A percentile compares a stretch with the other conserved stretches of the same genome.
Evolutionary conservation across 1,140 invertebrate species (phyloP).

Genomic region (Drosophila tristis): DNA sequence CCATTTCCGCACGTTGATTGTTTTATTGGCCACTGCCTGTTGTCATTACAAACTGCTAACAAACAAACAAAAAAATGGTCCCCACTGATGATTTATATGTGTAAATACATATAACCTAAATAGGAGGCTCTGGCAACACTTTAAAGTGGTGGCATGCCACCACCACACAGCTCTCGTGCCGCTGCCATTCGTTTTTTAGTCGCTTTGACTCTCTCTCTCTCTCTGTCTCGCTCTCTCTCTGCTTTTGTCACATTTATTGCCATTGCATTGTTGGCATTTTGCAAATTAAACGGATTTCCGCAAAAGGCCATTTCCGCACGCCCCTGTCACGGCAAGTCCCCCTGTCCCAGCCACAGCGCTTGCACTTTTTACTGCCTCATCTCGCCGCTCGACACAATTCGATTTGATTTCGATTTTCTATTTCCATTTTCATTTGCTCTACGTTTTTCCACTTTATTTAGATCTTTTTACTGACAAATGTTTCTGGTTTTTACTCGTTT

Average conservation of each 20-base stretch:
- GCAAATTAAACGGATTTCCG: conserved; percentile 79
- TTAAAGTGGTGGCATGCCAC: conserved; percentile 33
- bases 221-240: conserved; percentile 33
- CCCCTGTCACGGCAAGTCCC: conserved; percentile 5
- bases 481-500: conserved; percentile 41
- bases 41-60: conserved; percentile 23
- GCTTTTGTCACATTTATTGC: conserved; percentile 77
- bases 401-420: conserved; percentile 25
- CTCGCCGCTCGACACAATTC: neutral
- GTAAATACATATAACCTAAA: conserved; percentile 25
- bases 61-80: neutral
- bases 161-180: neutral
- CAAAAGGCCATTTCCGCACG: conserved; percentile 69
- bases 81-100: conserved; percentile 26
- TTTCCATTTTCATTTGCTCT: conserved; percentile 27
- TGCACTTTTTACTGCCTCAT: conserved; percentile 52
- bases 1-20: conserved; percentile 27
- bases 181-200: conserved; percentile 17
- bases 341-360: conserved; percentile 34
- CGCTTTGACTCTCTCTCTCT: conserved; percentile 22
- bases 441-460: conserved; percentile 35
- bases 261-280: conserved; percentile 75
- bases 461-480: conserved; percentile 54
- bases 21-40: conserved; percentile 39
- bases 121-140: conserved; percentile 14